Evolutionary conservation across 2,113 vertebrate genomes (phyloP).

Genomic region (Hyla sarda): DNA sequence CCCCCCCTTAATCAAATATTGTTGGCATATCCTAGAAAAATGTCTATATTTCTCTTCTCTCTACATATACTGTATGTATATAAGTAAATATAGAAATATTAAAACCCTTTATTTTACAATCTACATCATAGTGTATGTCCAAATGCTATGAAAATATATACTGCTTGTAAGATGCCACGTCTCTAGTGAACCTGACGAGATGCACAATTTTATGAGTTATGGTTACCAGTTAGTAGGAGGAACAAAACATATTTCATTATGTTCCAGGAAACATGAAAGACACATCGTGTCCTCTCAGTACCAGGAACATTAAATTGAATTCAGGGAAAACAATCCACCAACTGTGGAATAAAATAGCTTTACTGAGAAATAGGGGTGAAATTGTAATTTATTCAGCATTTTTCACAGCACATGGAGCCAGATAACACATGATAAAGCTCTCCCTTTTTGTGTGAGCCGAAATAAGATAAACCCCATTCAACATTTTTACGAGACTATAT

Average conservation of each 20-base stretch:
- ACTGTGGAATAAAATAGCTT: slow-evolving; percentile 13
- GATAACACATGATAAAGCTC: slow-evolving; percentile 49
- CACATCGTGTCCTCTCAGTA: slow-evolving; percentile 20
- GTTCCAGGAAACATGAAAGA: slow-evolving; percentile 2
- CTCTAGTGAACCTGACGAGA: not conserved
- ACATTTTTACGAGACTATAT: slow-evolving; percentile 50
- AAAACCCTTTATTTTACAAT: no score
- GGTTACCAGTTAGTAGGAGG: not conserved
- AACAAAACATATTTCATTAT: slow-evolving; percentile 30
- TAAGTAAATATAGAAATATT: no score
- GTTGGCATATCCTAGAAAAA: not conserved
- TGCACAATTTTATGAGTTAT: not conserved
- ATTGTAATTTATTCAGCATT: slow-evolving; percentile 47
- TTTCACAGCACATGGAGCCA: slow-evolving; percentile 20
- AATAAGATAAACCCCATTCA: slow-evolving; percentile 57
- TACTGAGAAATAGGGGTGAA: slow-evolving; percentile 6
- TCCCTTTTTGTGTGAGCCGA: slow-evolving; percentile 22
- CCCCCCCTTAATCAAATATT: no score
- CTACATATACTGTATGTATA: no score
- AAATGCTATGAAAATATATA: not conserved
- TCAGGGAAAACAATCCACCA: slow-evolving; percentile 23
- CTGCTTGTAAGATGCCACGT: not conserved
- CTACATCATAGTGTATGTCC: not conserved
- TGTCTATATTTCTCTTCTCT: no score
- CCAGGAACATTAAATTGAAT: slow-evolving; percentile 16